Base-by-base conservation (phyloP, 1,140 invertebrate species). In the Acromyrmex charruanus region DNA sequence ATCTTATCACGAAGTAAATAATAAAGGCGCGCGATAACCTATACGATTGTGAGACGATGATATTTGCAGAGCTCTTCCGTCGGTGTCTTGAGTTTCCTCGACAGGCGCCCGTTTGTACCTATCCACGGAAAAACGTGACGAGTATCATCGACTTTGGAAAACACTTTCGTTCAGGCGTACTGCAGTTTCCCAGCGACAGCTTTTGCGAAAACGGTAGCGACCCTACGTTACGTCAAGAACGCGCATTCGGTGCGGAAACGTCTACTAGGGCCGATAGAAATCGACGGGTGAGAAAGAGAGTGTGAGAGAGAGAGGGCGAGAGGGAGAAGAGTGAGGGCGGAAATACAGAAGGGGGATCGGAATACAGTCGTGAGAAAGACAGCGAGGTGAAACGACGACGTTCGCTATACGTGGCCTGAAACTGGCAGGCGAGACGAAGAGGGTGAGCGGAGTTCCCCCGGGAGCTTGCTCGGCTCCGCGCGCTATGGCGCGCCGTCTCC, bases 401-500 rank as follows among this genome's bases (percentile, higher is more conserved):
- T 85, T 77, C 53, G 71, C 58, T 89, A 89, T 82, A 89, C 39
- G 25, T 44, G 18, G 58, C 39, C 77, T 89, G 88, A 53, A 91
- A 89, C 85, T 89, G 87, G 86, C 72, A 91, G 87, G 71, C 65
- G 21, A 91, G 87, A 63, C 65, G 21, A 91, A 87, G 84, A 84
- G 81, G 53, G 75, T 63, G 77, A 85, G 75, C 85, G 58, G 9
- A 44, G 55, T 69, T 88, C 86, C 90, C 92, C 61, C 12, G 90
- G 86, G 92, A 92, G 77, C 86, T 92, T 84, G 85, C 88, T 88
- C 79, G 81, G 87, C 88, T 92, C 88, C 88, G 87, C 87, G 87
- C 87, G 91, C 87, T 92, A 91, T 85, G 49, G 58, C 87, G 72
- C 87, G 59, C 61, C 90, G 87, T 90, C 88, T 91, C 87, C 85